Evolutionary conservation across 2,888 invertebrate genomes (phyloP).

Genomic region (Agrotis segetum): DNA sequence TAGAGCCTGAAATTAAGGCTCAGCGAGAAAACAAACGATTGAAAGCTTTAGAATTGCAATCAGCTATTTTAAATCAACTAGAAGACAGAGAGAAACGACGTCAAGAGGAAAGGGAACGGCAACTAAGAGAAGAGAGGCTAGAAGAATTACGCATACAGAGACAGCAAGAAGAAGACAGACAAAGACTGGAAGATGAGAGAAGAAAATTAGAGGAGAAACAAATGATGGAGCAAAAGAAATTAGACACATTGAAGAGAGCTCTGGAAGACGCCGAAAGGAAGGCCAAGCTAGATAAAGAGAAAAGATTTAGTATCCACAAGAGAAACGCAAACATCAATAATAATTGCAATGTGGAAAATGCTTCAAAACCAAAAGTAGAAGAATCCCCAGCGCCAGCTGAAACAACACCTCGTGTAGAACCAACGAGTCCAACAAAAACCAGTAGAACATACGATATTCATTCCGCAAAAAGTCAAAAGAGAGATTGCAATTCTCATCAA

Average conservation of each 20-base stretch:
- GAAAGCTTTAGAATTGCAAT: conserved; percentile 96
- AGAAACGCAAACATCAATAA: conserved; percentile 67
- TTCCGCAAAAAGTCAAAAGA: conserved; percentile 84
- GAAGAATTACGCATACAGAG: conserved; percentile 95
- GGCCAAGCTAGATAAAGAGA: conserved; percentile 93
- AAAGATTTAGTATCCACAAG: conserved; percentile 82
- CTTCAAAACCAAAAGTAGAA: conserved; percentile 71
- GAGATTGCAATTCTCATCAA: conserved; percentile 82
- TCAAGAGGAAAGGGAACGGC: conserved; percentile 94
- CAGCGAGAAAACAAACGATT: conserved; percentile 96
- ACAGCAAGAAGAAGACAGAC: conserved; percentile 93
- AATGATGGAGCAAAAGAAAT: conserved; percentile 93
- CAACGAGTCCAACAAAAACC: conserved; percentile 82
- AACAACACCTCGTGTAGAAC: conserved; percentile 68
- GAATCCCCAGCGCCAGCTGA: conserved; percentile 68
- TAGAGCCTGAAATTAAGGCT: conserved; percentile 95
- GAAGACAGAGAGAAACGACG: conserved; percentile 95
- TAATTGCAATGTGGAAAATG: conserved; percentile 62
- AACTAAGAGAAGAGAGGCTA: conserved; percentile 94
- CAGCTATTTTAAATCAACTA: conserved; percentile 95
- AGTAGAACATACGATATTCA: conserved; percentile 85
- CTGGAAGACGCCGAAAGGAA: conserved; percentile 94
- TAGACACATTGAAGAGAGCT: conserved; percentile 94
- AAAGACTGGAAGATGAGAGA: conserved; percentile 94
- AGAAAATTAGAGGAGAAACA: conserved; percentile 92